Evolutionary conservation across 2,113 vertebrate genomes (phyloP).

Genomic region (Hydropotes inermis): DNA sequence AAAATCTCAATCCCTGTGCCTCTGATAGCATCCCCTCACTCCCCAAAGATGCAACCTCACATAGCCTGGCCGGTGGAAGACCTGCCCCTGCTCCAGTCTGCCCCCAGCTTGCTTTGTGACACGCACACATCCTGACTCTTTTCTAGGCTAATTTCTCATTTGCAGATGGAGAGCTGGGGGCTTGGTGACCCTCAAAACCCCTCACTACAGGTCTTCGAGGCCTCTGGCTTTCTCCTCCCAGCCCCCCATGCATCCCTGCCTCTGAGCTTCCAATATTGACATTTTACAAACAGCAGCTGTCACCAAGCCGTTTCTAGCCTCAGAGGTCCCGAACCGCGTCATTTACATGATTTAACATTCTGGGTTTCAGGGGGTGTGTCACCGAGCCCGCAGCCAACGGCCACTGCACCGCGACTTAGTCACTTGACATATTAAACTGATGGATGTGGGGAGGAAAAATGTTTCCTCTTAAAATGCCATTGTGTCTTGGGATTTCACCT

Average conservation of each 20-base stretch:
- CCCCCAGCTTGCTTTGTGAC: background rate
- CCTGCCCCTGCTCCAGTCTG: fast-evolving
- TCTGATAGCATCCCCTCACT: fast-evolving
- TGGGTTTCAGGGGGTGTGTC: background rate
- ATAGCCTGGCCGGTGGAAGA: too few relatives aligned
- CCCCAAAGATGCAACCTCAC: background rate
- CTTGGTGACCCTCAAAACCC: background rate
- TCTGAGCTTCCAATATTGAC: slow-evolving; percentile 4
- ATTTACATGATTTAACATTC: slow-evolving; percentile 42
- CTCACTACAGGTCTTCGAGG: fast-evolving
- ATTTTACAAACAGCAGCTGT: slow-evolving; percentile 30
- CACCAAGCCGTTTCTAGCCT: background rate
- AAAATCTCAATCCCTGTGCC: background rate
- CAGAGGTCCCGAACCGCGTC: background rate
- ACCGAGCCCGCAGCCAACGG: background rate
- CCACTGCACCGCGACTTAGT: background rate
- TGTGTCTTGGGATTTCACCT: background rate
- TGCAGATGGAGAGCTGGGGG: background rate
- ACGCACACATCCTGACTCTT: background rate
- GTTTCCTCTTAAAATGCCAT: background rate
- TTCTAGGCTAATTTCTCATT: background rate
- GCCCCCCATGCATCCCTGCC: background rate
- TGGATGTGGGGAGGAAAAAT: background rate
- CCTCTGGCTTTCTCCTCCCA: background rate
- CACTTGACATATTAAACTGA: slow-evolving; percentile 46